Evolutionary conservation across 2,797 vertebrate genomes (phyloP), one percentile per base, ranked within the genome.

Genomic region (Sebastes oblongus): DNA sequence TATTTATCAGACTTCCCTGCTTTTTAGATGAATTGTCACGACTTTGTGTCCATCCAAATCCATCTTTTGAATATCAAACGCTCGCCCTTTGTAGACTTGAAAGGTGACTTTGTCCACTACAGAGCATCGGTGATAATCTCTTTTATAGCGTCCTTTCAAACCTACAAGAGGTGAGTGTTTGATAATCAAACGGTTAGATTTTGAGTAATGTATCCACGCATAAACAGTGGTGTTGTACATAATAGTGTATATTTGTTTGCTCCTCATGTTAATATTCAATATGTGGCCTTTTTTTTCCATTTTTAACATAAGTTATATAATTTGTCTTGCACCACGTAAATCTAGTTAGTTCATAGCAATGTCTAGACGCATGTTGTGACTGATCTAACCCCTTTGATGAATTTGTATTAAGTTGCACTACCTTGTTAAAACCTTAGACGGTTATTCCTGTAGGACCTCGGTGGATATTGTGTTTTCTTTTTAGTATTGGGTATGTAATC

Each of bases 181-280:
- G 77, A 75, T 79, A n/a, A 29, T 50, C 18, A 64, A 61, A 66
- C 0, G 2, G 2, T 4, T 22, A 52, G 36, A 24, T 66, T 82
- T 50, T 70, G 42, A 66, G 62, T 66, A 79, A 67, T 84, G 9
- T 72, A 64, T 65, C 42, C 46, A 52, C 61, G 71, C 64, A 64
- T 50, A 46, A 66, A 66, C 10, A 4, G 54, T 75, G 66, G 64
- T 89, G 64, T 83, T 91, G 92, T 93, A 91, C 65, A 92, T 90
- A 83, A 83, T 36, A 77, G 65, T 88, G 58, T 86, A 71, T 82
- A 72, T 89, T 85, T 80, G 42, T 72, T 55, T 84, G 75, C 11
- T 73, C 7, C 2, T 74, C 16, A 34, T 83, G 64, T 86, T 77
- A 36, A 75, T 83, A 84, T 80, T 78, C 27, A 42, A 83, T 24